phyloP scores from a whole-genome alignment of 2,888 invertebrate species.

The Heteromyza rotundicornis region DNA sequence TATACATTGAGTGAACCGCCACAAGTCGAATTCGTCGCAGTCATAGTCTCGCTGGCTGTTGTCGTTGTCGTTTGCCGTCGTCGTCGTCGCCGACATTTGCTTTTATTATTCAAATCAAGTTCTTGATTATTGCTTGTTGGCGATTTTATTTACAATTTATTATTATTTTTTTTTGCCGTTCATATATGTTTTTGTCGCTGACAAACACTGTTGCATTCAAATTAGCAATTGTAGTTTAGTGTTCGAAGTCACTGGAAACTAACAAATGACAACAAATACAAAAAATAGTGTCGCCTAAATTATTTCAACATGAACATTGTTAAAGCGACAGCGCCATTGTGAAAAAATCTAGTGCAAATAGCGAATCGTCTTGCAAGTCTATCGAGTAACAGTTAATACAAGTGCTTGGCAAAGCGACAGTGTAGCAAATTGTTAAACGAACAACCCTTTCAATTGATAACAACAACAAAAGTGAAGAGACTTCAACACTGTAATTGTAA shows the following conservation, averaged over 20 bases:
- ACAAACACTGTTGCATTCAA: not conserved
- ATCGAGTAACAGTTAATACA: no score
- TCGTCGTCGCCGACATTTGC: slow-evolving; percentile 9
- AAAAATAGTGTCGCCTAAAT: not conserved
- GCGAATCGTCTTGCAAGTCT: no score
- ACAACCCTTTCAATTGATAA: no score
- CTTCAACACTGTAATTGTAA: no score
- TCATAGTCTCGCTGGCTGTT: not conserved
- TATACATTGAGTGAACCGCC: not conserved
- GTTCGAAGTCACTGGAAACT: not conserved
- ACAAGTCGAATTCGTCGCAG: not conserved
- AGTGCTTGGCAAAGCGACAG: no score
- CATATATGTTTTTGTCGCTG: not conserved
- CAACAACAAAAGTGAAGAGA: no score
- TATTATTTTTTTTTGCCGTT: not conserved
- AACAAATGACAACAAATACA: not conserved
- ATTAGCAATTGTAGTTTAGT: not conserved
- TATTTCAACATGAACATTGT: not conserved
- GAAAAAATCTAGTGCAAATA: not conserved
- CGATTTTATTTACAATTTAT: not conserved
- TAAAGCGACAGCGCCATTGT: not conserved
- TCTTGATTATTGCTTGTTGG: slow-evolving; percentile 32
- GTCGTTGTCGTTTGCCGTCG: slow-evolving; percentile 3
- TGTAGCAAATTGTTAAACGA: no score
- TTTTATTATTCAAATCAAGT: slow-evolving; percentile 34